Evolutionary conservation across 1,140 invertebrate species (phyloP), one percentile per base, ranked within the genome.

Genomic region (Subanguina moxae): DNA sequence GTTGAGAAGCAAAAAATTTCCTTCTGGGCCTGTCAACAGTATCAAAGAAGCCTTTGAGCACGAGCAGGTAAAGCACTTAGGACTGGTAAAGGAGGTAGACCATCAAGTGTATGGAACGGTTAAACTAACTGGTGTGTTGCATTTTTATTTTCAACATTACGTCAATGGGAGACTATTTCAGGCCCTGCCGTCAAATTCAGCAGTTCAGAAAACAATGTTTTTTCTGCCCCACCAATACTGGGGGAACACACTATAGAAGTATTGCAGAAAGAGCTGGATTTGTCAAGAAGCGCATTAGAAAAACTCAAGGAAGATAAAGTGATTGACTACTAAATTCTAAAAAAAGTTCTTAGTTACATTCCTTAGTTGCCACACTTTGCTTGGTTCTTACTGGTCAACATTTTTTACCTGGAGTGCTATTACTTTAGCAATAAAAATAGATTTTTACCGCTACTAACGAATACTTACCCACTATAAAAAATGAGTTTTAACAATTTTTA

Each of bases 1-100:
- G 63, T 89, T 97, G 69, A 87, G 89, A 63, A 87, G 87, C 28
- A 86, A 88, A 7, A 83, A 88, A 1, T 92, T 94, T 82, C 91
- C 93, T 1, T 90, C 89, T 82, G 93, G 92, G 0, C 91, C 91
- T 0, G 88, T 97, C 0, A 97, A 97, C 85, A 88, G 85, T 17
- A 88, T 96, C 78, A 83, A 87, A 65, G 87, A 93, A 78, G 90
- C 91, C 0, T 97, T 96, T 82, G 85, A 88, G 27, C 63, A 78
- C 67, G 80, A 75, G 45, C 70, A 85, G 80, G 78, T 83, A 0
- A 85, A 88, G 72, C 84, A 88, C 21, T 89, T 90, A 74, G 85
- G 86, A 17, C 79, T 94, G 65, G 89, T 94, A 0, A 88, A 91
- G 84, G 88, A 88, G 63, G 76, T 94, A 64, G 80, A 87, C 0